Evolutionary conservation across 2,797 vertebrate species (phyloP), one percentile per base, ranked within the genome.

Genomic region (Psittacula derbiana): DNA sequence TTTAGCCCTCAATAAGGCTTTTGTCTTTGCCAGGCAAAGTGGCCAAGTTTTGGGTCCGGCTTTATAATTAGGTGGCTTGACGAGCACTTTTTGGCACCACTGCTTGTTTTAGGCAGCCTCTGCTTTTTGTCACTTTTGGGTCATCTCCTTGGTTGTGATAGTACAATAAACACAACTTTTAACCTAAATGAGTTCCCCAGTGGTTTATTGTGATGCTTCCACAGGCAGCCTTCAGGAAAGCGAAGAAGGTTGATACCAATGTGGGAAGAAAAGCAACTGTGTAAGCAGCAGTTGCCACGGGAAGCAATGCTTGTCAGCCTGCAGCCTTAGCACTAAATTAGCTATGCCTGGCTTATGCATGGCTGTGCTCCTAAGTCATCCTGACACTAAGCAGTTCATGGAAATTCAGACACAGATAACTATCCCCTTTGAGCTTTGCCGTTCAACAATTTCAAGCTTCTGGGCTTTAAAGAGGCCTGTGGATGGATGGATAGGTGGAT

Each of bases 61-160:
- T 85, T 94, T 73, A 64, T 90, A 84, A 67, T 60, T 47, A 6
- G 0, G 7, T 74, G 71, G 55, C 67, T 92, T 73, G 80, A 84
- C 60, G 49, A 86, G 31, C 1, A 4, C 18, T 79, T 90, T 43
- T 92, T 16, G 2, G 40, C 58, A 38, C 47, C 6, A 0, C 44
- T 75, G 46, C 50, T 79, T 44, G 36, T 73, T 84, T 76, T 40
- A 79, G 80, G 60, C 60, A 78, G 25, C 33, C 23, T 85, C 71
- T 88, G 50, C 78, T 80, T 94, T 91, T 88, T 93, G 90, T 87
- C 80, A 66, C 83, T 78, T 27, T 70, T 73, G 60, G 83, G 80
- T 90, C 64, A 33, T 76, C 76, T 86, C 71, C 61, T 80, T 62
- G 50, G 76, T 41, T 81, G 55, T 79, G n/a, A 82, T 52, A 80